phyloP scores from a whole-genome alignment of 2,888 invertebrate genomes.

The Agrotis puta region DNA sequence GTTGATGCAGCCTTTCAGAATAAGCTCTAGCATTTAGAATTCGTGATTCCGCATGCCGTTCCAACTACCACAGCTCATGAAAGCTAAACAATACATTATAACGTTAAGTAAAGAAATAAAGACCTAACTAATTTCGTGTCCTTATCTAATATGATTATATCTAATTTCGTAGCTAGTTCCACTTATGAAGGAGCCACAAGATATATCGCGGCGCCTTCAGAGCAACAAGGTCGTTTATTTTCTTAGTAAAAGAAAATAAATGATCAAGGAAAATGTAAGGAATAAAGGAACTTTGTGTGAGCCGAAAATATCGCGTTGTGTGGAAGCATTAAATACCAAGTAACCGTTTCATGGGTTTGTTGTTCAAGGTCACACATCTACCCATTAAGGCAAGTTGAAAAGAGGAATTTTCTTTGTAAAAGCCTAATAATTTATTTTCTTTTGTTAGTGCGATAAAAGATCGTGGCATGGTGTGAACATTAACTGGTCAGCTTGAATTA shows the following conservation, averaged over 20 bases:
- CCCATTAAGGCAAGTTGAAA: not conserved
- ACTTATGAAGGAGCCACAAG: slow-evolving; percentile 45
- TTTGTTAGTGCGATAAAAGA: not conserved
- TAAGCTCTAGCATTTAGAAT: slow-evolving; percentile 7
- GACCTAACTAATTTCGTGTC: slow-evolving; percentile 32
- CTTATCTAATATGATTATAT: slow-evolving; percentile 43
- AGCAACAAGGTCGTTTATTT: slow-evolving; percentile 45
- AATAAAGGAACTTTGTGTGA: slow-evolving; percentile 18
- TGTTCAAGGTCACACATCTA: slow-evolving; percentile 1
- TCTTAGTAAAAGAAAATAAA: slow-evolving; percentile 46
- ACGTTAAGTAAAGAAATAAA: slow-evolving; percentile 15
- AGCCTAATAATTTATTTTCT: not conserved
- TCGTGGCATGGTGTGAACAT: not conserved
- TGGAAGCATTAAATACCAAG: slow-evolving; percentile 29
- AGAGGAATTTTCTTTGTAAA: not conserved
- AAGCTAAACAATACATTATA: slow-evolving; percentile 22
- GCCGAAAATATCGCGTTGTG: slow-evolving; percentile 40
- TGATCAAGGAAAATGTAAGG: slow-evolving; percentile 48
- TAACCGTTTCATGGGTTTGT: slow-evolving; percentile 12
- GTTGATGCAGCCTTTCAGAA: not conserved
- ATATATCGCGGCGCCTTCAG: slow-evolving; percentile 41
- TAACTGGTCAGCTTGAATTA: not conserved
- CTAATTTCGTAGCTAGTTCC: slow-evolving; percentile 40
- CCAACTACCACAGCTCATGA: not conserved
- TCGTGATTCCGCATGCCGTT: not conserved